Evolutionary conservation across 2,888 invertebrate genomes (phyloP).

Genomic region (Scaptodrosophila latifasciaeformis): DNA sequence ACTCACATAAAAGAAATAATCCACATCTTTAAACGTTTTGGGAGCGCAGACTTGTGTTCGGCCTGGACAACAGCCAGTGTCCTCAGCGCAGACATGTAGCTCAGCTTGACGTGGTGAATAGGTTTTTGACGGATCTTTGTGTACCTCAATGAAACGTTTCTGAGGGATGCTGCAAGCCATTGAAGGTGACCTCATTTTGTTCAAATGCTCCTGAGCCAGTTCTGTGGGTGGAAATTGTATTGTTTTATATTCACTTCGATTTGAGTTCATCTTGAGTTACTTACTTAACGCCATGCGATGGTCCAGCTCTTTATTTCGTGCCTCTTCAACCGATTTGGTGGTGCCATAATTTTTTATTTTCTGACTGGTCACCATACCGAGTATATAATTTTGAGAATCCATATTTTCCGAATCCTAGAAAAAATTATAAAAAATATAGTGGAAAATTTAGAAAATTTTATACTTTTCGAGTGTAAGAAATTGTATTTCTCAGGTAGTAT

Average conservation of each 20-base stretch:
- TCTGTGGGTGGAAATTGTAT: constrained; percentile 49
- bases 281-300: no score
- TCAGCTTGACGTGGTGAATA: constrained; percentile 91
- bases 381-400: constrained; percentile 66
- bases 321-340: constrained; percentile 63
- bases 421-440: background rate
- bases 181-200: constrained; percentile 60
- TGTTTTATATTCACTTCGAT: no score
- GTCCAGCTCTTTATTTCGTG: no score
- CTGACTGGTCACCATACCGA: constrained; percentile 65
- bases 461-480: no score
- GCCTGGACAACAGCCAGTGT: constrained; percentile 89
- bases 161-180: constrained; percentile 79
- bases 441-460: no score
- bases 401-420: constrained; percentile 64
- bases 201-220: constrained; percentile 67
- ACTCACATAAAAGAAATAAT: constrained; percentile 89
- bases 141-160: constrained; percentile 84
- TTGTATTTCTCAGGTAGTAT: no score
- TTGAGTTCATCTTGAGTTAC: no score
- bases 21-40: constrained; percentile 82
- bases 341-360: constrained; percentile 70
- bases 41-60: constrained; percentile 86
- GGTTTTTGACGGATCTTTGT: constrained; percentile 78
- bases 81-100: constrained; percentile 89